Base-by-base conservation (phyloP, 2,113 vertebrate genomes). In the Hippocampus comes region DNA sequence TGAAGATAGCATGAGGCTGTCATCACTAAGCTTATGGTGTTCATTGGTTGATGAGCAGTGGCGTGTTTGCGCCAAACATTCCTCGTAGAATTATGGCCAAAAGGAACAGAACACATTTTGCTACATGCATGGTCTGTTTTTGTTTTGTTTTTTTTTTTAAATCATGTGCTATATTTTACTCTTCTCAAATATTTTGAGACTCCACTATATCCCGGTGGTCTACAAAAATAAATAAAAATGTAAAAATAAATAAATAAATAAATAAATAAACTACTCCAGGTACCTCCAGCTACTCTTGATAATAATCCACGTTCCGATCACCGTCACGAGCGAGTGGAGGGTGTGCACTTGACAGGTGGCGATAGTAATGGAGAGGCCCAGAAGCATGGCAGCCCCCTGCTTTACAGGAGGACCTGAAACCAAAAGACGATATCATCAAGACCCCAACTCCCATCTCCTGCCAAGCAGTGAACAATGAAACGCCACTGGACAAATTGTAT, bases 231-330 rank as follows among this genome's bases (percentile, higher is more conserved):
- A 53, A 15, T 38, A 21, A 57, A 56, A 56, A 56, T 21, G 5
- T 38, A 10, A 60, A 67, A 68, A 64, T 11, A 41, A 88, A 30
- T 25, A 41, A 88, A 30, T 25, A 30, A 30, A 30, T 30, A 30
- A 30, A 3, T 30, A 3, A 30, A 30, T 25, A 38, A 38, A 34
- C 34, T 38, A 38, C 34, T 38, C 6, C 5, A 6, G 34, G 34
- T 89, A 95, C 95, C 91, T 88, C 89, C 94, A 94, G 77, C 84
- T 91, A 75, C 91, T 87, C 79, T 92, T 94, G 75, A 96, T 91
- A 64, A 96, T 94, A 11, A 93, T 82, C 94, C 94, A 96, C 74
- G 95, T 95, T 84, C 94, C 94, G 3, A 96, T 85, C 74, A 96
- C 88, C 0, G 94, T 96, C 78, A 94, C 70, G 56, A 95, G 75